Evolutionary conservation across 2,888 invertebrate genomes (phyloP).

Genomic region (Matsumyia berberina): DNA sequence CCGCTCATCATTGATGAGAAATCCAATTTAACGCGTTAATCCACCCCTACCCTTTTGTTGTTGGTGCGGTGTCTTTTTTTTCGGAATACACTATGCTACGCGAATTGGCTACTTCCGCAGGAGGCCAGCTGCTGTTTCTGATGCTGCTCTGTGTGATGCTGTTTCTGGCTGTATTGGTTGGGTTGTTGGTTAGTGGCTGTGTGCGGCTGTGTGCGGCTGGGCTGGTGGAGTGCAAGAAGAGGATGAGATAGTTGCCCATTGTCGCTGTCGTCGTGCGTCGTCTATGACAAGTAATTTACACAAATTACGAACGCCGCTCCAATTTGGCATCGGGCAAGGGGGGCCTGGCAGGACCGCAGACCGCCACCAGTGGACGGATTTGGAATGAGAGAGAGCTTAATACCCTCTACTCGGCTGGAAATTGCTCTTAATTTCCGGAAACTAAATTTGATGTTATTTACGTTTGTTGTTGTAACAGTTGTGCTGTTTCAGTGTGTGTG

Average conservation of each 20-base stretch:
- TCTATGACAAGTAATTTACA: slow-evolving; percentile 77
- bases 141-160: slow-evolving; percentile 30
- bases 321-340: slow-evolving; percentile 52
- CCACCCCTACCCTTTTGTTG: slow-evolving; percentile 59
- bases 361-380: slow-evolving; percentile 16
- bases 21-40: slow-evolving; percentile 76
- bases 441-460: slow-evolving; percentile 75
- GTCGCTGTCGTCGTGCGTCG: slow-evolving; percentile 72
- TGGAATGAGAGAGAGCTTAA: slow-evolving; percentile 47
- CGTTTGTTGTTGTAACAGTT: slow-evolving; percentile 54
- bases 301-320: slow-evolving; percentile 76
- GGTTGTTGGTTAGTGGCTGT: slow-evolving; percentile 24
- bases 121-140: slow-evolving; percentile 66
- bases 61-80: slow-evolving; percentile 42
- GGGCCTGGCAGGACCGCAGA: slow-evolving; percentile 35
- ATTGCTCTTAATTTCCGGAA: slow-evolving; percentile 77
- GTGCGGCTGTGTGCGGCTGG: too few relatives aligned
- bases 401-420: slow-evolving; percentile 71
- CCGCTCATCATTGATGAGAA: slow-evolving; percentile 71
- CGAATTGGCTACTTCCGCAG: slow-evolving; percentile 76
- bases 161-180: slow-evolving; percentile 52
- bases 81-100: slow-evolving; percentile 37
- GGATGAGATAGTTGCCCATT: slow-evolving; percentile 66
- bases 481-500: slow-evolving; percentile 16
- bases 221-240: not conserved